Evolutionary conservation across 2,888 invertebrate species (phyloP).

Genomic region (Blastobasis adustella): DNA sequence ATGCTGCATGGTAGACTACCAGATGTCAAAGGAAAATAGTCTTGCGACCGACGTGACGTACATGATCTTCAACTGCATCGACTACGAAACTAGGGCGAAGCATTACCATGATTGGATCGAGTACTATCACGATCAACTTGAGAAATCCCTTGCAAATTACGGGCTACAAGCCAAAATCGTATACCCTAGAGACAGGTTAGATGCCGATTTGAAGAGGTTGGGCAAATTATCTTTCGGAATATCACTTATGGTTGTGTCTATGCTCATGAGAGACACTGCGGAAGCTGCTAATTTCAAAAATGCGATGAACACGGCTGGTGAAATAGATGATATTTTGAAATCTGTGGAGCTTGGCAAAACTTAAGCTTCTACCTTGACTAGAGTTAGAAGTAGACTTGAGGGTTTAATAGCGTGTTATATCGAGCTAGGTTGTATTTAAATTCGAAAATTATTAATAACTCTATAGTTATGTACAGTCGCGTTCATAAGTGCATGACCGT

Average conservation of each 20-base stretch:
- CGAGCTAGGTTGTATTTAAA: neutral
- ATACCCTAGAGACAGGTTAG: constrained; percentile 28
- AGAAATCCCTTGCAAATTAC: constrained; percentile 13
- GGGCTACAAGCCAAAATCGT: constrained; percentile 22
- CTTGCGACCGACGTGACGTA: constrained; percentile 18
- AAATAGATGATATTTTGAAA: neutral
- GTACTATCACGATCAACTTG: constrained; percentile 1
- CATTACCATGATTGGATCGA: constrained; percentile 2
- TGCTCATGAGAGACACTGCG: constrained; percentile 19
- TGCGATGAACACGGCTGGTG: neutral
- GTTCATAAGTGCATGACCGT: too few relatives aligned
- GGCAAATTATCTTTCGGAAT: constrained; percentile 18
- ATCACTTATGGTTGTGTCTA: constrained; percentile 14
- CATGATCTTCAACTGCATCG: constrained; percentile 24
- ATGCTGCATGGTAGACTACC: constrained; percentile 22
- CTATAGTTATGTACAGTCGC: too few relatives aligned
- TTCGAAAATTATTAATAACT: too few relatives aligned
- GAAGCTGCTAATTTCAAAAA: constrained; percentile 19
- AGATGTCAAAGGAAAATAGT: constrained; percentile 12
- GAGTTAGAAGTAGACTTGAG: neutral
- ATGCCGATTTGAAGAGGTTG: constrained; percentile 26
- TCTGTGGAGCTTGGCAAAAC: neutral
- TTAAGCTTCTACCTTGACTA: neutral
- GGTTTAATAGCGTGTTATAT: neutral
- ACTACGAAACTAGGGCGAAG: constrained; percentile 9